These are phyloP conservation scores for Conistra vaccinii DNA, from an alignment of 2,888 invertebrate species.

Conservation along the genomic window DNA sequence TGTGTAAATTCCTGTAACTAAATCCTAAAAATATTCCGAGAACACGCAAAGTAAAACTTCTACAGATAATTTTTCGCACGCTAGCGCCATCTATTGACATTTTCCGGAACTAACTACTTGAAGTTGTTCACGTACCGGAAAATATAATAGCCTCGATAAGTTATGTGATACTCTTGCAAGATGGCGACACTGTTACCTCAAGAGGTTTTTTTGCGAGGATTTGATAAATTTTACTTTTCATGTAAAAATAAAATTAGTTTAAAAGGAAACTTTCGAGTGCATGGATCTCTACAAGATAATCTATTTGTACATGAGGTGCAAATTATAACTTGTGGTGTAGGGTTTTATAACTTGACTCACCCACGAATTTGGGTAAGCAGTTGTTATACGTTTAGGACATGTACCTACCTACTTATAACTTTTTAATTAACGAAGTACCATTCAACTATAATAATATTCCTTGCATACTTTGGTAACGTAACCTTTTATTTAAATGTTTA, in stretches of 20 bases:
- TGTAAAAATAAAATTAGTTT: constrained; percentile 26
- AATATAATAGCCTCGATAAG: constrained; percentile 2
- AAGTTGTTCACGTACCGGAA: constrained; percentile 4
- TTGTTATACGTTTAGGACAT: background rate
- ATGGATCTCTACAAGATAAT: constrained; percentile 5
- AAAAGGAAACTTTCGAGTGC: background rate
- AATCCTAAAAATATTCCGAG: background rate
- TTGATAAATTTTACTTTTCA: background rate
- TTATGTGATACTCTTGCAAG: constrained; percentile 13
- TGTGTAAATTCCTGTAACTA: constrained; percentile 2
- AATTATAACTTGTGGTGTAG: background rate
- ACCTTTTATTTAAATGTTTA: constrained; percentile 2
- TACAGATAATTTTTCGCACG: background rate
- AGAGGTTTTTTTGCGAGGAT: background rate
- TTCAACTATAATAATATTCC: background rate
- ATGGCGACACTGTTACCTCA: constrained; percentile 47
- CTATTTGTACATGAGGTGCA: background rate
- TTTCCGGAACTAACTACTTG: constrained; percentile 50
- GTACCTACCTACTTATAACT: background rate
- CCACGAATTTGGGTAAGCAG: constrained; percentile 1
- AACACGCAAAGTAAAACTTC: background rate
- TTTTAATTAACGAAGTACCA: background rate
- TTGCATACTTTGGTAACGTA: background rate
- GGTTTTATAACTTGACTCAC: background rate
- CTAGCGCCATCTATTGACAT: constrained; percentile 63